Percentiles rank a stretch among this genome's conserved stretches.
These are phyloP conservation scores for Eulemur mongoz DNA, from an alignment of 2,797 vertebrate species.

Conservation along the genomic window DNA sequence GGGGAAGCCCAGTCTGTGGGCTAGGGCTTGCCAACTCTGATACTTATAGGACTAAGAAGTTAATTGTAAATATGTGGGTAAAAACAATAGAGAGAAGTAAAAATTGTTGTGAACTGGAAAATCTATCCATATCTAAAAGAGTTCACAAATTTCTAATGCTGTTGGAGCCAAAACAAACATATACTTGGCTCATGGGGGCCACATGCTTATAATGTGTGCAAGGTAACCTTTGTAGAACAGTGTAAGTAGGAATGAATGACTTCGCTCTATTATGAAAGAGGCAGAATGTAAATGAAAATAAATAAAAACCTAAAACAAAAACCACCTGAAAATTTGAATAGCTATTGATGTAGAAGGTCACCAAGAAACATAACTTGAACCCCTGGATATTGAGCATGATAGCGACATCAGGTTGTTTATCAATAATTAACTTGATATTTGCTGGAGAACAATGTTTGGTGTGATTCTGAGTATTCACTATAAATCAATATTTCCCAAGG, in stretches of 20 bases:
- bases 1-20: neutral
- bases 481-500: conserved; percentile 60
- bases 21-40: neutral
- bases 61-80: neutral
- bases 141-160: neutral
- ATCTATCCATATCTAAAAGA: neutral
- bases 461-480: conserved; percentile 36
- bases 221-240: neutral
- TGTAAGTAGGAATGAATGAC: conserved; percentile 6
- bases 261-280: conserved; percentile 18
- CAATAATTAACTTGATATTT: conserved; percentile 70
- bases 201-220: neutral
- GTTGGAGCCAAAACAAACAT: neutral
- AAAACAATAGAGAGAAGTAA: neutral
- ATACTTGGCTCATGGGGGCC: neutral
- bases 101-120: neutral
- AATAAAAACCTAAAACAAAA: conserved; percentile 56
- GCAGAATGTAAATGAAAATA: conserved; percentile 62
- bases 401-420: conserved; percentile 40
- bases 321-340: conserved; percentile 52
- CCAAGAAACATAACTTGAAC: conserved; percentile 42
- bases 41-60: neutral
- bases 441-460: conserved; percentile 57
- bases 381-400: conserved; percentile 40
- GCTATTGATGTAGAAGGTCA: conserved; percentile 63